Conservation (phyloP, 1,140 invertebrate genomes). For the Archivesica marissinica region DNA sequence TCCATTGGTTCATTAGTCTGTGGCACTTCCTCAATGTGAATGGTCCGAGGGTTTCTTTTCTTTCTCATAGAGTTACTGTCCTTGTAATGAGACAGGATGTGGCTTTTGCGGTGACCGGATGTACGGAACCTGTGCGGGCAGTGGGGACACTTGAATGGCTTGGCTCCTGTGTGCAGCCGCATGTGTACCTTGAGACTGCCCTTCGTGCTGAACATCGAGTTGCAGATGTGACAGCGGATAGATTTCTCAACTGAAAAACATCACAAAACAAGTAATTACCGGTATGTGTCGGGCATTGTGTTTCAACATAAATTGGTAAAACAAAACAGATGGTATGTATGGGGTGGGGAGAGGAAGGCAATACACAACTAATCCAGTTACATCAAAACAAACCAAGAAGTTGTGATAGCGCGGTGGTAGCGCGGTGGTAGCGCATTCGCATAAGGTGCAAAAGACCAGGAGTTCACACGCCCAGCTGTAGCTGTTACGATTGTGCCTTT, state of each 20-base stretch:
- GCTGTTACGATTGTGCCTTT: too few species aligned
- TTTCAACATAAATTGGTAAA: too few species aligned
- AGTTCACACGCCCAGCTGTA: too few species aligned
- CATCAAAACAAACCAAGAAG: too few species aligned
- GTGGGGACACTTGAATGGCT: constrained; percentile 88
- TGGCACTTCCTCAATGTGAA: constrained; percentile 22
- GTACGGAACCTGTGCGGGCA: constrained; percentile 88
- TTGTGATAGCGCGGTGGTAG: too few species aligned
- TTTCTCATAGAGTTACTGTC: constrained; percentile 61
- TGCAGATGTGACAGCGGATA: constrained; percentile 83
- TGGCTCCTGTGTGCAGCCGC: constrained; percentile 88
- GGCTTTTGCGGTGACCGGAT: constrained; percentile 84
- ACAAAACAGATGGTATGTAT: too few species aligned
- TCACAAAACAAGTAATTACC: constrained; percentile 6
- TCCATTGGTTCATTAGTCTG: constrained; percentile 38
- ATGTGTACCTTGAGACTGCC: constrained; percentile 89
- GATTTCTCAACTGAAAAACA: constrained; percentile 78
- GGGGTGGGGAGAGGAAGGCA: too few species aligned
- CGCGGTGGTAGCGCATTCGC: too few species aligned
- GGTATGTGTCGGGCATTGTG: too few species aligned
- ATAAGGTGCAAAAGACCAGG: too few species aligned
- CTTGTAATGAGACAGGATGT: constrained; percentile 84
- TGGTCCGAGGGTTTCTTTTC: constrained; percentile 44
- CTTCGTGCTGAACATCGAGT: constrained; percentile 83
- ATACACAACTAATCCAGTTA: too few species aligned